Evolutionary conservation across 2,797 vertebrate species (phyloP).

Genomic region (Agapornis canus): DNA sequence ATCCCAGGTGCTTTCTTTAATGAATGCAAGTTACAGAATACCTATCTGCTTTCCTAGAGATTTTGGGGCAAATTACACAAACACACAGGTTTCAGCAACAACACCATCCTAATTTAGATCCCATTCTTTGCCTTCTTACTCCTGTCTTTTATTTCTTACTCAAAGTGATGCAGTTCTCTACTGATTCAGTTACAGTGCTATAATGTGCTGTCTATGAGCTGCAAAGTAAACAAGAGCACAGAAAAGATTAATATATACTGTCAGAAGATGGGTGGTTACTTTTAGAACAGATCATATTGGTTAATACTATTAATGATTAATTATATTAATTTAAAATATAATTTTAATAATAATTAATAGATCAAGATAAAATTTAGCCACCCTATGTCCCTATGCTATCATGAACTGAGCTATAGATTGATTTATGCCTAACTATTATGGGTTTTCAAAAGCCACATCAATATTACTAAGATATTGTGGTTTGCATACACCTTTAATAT

Average conservation of each 20-base stretch:
- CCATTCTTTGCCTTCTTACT: background rate
- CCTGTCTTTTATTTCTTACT: background rate
- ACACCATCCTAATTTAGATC: background rate
- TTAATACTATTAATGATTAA: background rate
- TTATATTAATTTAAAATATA: background rate
- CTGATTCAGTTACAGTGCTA: background rate
- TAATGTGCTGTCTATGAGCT: background rate
- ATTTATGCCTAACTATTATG: background rate
- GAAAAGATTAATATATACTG: background rate
- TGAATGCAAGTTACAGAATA: background rate
- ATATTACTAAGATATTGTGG: background rate
- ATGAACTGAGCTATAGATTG: background rate
- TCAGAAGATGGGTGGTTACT: background rate
- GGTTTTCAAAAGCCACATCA: background rate
- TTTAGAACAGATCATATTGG: background rate
- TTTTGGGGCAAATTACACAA: background rate
- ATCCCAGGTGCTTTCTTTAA: background rate
- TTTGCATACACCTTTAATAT: background rate
- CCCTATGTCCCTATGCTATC: background rate
- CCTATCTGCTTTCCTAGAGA: background rate
- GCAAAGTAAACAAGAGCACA: background rate
- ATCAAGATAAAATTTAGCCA: background rate
- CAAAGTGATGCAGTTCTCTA: background rate
- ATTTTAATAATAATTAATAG: background rate
- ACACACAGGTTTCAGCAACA: background rate